A percentile compares a stretch with the other conserved stretches of the same genome.
Evolutionary conservation across 1,140 invertebrate species (phyloP).

Genomic region (Brachionus rotundiformis): DNA sequence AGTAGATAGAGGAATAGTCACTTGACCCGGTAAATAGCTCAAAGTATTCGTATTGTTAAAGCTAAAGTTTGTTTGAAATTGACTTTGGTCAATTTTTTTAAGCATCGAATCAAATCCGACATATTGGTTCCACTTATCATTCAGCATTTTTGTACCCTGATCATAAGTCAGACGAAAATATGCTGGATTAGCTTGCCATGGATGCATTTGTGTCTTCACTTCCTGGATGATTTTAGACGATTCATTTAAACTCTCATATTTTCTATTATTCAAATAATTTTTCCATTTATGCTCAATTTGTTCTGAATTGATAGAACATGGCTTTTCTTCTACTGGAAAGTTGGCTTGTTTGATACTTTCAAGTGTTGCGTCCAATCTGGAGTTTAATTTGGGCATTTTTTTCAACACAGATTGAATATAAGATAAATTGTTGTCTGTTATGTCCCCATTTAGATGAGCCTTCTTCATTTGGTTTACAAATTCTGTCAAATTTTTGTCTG

Average conservation of each 20-base stretch:
- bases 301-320: neutral
- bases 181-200: neutral
- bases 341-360: neutral
- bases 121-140: conserved; percentile 49
- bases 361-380: neutral
- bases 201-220: neutral
- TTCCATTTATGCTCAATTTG: conserved; percentile 37
- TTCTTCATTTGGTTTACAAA: conserved; percentile 1
- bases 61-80: neutral
- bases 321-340: conserved; percentile 2
- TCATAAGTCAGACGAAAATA: conserved; percentile 27
- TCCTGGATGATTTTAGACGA: neutral
- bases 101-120: conserved; percentile 27
- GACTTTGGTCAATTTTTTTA: conserved; percentile 12
- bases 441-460: conserved; percentile 6
- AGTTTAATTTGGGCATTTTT: conserved; percentile 20
- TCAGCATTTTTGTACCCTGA: neutral
- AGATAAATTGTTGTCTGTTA: neutral
- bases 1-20: conserved; percentile 9
- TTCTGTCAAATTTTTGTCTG: conserved; percentile 19
- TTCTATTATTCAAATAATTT: conserved; percentile 18
- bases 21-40: conserved; percentile 1
- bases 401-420: neutral
- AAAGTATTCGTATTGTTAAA: neutral
- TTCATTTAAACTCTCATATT: conserved; percentile 5